Evolutionary conservation across 2,888 invertebrate species (phyloP).

Genomic region (Tryphoninae sp.): DNA sequence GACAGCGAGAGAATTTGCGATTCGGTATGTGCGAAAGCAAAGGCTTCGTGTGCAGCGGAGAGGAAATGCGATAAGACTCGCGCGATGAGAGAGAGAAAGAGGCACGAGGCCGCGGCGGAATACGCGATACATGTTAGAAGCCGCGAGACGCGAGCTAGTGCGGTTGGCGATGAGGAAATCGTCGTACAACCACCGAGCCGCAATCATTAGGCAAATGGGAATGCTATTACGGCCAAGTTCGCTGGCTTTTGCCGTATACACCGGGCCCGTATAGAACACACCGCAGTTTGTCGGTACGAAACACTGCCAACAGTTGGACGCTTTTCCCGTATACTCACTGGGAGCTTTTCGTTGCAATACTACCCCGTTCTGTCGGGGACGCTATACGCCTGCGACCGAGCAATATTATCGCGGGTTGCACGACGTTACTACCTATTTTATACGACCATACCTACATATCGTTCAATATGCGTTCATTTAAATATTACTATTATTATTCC

Average conservation of each 20-base stretch:
- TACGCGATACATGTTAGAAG: conserved; percentile 66
- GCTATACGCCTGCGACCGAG: conserved; percentile 15
- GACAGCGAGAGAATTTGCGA: conserved; percentile 38
- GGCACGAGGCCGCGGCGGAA: conserved; percentile 53
- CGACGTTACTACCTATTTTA: conserved; percentile 28
- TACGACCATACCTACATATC: not conserved
- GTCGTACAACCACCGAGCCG: conserved; percentile 62
- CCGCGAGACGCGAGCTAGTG: conserved; percentile 67
- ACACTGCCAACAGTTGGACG: conserved; percentile 36
- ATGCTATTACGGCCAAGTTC: conserved; percentile 69
- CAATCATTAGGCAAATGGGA: conserved; percentile 79
- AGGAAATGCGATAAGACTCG: conserved; percentile 79
- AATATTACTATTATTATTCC: not conserved
- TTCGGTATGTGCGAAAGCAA: conserved; percentile 46
- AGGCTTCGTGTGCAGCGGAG: conserved; percentile 77
- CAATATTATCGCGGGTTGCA: conserved; percentile 47
- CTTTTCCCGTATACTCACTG: conserved; percentile 38
- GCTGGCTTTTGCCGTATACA: conserved; percentile 41
- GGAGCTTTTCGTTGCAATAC: conserved; percentile 39
- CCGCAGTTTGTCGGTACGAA: conserved; percentile 6
- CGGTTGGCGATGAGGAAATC: conserved; percentile 52
- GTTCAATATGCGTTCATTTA: not conserved
- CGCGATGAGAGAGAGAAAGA: conserved; percentile 39
- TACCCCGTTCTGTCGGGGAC: conserved; percentile 15
- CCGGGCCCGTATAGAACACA: conserved; percentile 11